Percentiles rank a stretch among this genome's conserved stretches.
These are phyloP conservation scores for Iselma pallidipennis DNA, from an alignment of 2,888 invertebrate genomes.

Conservation along the genomic window DNA sequence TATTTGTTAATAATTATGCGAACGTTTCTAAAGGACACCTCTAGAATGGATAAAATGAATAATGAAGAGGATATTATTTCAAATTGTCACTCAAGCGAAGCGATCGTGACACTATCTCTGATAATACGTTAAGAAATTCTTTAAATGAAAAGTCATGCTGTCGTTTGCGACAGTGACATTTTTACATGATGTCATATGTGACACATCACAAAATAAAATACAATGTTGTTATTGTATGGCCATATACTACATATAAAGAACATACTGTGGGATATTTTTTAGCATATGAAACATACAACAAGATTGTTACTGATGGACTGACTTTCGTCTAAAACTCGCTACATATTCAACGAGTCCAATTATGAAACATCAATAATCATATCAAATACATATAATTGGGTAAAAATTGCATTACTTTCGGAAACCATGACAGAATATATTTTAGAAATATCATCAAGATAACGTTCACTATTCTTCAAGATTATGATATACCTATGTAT, in stretches of 20 bases:
- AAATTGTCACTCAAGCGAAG: slow-evolving; percentile 22
- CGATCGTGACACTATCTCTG: slow-evolving; percentile 26
- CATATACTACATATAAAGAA: slow-evolving; percentile 41
- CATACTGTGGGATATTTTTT: slow-evolving; percentile 37
- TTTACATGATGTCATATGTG: slow-evolving; percentile 44
- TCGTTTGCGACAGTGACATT: slow-evolving; percentile 42
- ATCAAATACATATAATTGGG: not conserved
- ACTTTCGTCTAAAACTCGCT: slow-evolving; percentile 14
- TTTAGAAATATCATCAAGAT: not conserved
- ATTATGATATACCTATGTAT: not conserved
- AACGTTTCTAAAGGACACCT: slow-evolving; percentile 4
- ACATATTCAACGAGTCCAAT: not conserved
- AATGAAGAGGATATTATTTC: slow-evolving; percentile 13
- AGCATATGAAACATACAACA: slow-evolving; percentile 38
- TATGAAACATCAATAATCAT: not conserved
- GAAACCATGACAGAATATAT: not conserved
- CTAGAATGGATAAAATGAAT: slow-evolving; percentile 7
- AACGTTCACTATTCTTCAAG: not conserved
- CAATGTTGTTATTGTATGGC: slow-evolving; percentile 45
- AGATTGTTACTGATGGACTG: slow-evolving; percentile 39
- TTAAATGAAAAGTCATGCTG: slow-evolving; percentile 32
- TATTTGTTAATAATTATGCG: not conserved
- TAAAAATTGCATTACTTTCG: not conserved
- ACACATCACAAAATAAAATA: slow-evolving; percentile 46
- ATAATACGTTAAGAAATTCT: slow-evolving; percentile 20